Evolutionary conservation across 2,888 invertebrate species (phyloP), one percentile per base, ranked within the genome.

Genomic region (Argynnis bischoffii): DNA sequence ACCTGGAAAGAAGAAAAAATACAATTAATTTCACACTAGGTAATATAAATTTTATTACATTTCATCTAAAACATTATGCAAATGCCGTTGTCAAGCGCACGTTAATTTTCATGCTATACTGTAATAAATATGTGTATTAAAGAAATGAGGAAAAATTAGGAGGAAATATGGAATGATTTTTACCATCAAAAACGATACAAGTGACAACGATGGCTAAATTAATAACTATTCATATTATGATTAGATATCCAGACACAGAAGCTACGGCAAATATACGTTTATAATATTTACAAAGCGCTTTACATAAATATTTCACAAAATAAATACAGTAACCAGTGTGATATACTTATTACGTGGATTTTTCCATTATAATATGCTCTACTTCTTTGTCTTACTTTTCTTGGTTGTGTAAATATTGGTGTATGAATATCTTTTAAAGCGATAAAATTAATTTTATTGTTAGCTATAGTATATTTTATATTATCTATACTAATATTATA

Each of bases 1-100:
- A 86, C 81, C 91, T 92, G 89, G 57, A 90, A 90, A 50, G 14
- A 61, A 41, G 11, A 41, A 41, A 41, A 41, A 41, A 11, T 41
- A 11, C 11, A 2, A 41, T 41, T 41, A 41, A 41, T 41, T 41
- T 11, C 6, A 50, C n/a, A 8, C n/a, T n/a, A n/a, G n/a, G n/a
- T n/a, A 31, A 18, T 3, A 48, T 26, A 15, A 21, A 13, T 41
- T 41, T 41, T 35, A n/a, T 15, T 14, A 2, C 2, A 41, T 41
- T 13, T 47, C 46, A 18, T 18, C 14, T 41, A 6, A 26, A 26
- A 26, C 26, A 26, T 26, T 26, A 4, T 5, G 0, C 26, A 26
- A 26, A 26, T 26, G 4, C 15, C 48, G n/a, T 31, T 18, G 21
- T 1, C 31, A 18, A 18, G 18, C 2, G 18, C 18, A 18, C 18